Percentiles rank a stretch among this genome's conserved stretches.
phyloP scores from a whole-genome alignment of 2,888 invertebrate genomes.

The Autographa gamma region DNA sequence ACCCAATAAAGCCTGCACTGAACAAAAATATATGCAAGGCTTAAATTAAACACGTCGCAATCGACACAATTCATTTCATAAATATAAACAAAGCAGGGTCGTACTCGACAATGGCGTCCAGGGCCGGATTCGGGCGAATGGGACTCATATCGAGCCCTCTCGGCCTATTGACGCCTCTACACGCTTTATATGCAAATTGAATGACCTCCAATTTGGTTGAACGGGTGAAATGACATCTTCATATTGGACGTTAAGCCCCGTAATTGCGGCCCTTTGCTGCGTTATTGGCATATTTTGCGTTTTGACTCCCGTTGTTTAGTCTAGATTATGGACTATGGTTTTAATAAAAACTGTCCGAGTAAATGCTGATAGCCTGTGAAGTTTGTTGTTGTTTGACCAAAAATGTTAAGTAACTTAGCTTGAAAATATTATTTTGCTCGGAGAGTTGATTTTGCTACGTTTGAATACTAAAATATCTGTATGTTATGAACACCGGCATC shows the following conservation, averaged over 20 bases:
- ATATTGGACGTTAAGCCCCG: constrained; percentile 66
- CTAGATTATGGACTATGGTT: constrained; percentile 36
- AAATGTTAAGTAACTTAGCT: not conserved
- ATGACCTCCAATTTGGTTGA: constrained; percentile 79
- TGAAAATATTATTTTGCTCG: not conserved
- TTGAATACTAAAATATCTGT: not conserved
- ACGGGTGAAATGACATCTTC: constrained; percentile 75
- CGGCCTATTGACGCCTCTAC: constrained; percentile 74
- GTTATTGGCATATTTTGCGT: constrained; percentile 64
- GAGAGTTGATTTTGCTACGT: not conserved
- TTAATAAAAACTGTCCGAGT: constrained; percentile 22
- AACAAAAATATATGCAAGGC: constrained; percentile 12
- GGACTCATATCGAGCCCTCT: constrained; percentile 65
- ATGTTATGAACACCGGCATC: not conserved
- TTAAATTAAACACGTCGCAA: constrained; percentile 26
- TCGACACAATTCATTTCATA: constrained; percentile 42
- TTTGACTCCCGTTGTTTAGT: constrained; percentile 49
- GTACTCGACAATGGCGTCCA: constrained; percentile 38
- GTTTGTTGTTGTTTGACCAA: not conserved
- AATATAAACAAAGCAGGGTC: constrained; percentile 47
- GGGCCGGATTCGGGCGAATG: constrained; percentile 47
- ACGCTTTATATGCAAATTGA: constrained; percentile 85
- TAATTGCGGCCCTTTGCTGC: constrained; percentile 66
- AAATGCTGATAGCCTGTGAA: constrained; percentile 10
- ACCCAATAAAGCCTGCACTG: not conserved